Percentiles rank a stretch among this genome's conserved stretches.
phyloP scores from a whole-genome alignment of 2,888 invertebrate genomes.

The Pachydiplax longipennis region DNA sequence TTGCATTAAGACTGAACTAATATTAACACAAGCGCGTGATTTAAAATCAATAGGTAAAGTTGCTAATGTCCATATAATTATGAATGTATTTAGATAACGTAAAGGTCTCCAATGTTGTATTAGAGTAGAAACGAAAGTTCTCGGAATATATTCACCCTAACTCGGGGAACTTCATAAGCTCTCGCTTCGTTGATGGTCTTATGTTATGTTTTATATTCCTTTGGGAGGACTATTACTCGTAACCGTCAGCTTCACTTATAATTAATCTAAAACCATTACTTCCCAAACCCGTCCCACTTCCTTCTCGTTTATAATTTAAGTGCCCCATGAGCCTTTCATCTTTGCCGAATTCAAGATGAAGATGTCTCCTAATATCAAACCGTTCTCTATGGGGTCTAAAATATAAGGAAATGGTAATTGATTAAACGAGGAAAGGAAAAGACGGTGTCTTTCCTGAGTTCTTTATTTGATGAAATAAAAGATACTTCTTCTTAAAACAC shows the following conservation, averaged over 20 bases:
- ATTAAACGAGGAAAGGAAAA: too few species aligned
- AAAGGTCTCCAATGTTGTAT: too few species aligned
- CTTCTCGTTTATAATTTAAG: not conserved
- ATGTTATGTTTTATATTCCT: not conserved
- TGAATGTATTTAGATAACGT: too few species aligned
- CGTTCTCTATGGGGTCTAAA: not conserved
- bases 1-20: too few species aligned
- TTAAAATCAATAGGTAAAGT: too few species aligned
- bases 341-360: not conserved
- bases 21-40: too few species aligned
- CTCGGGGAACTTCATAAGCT: not conserved
- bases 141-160: not conserved
- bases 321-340: not conserved
- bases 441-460: too few species aligned
- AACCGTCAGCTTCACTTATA: not conserved
- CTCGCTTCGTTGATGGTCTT: not conserved
- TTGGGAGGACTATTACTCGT: not conserved
- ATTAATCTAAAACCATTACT: constrained; percentile 19
- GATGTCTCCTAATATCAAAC: not conserved
- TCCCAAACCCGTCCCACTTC: not conserved
- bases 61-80: too few species aligned
- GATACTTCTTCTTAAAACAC: too few species aligned
- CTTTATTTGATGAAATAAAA: too few species aligned
- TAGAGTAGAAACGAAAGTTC: not conserved
- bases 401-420: too few species aligned